Conservation (phyloP, 2,797 vertebrate species). For the Hypotaenidia philippensis region DNA sequence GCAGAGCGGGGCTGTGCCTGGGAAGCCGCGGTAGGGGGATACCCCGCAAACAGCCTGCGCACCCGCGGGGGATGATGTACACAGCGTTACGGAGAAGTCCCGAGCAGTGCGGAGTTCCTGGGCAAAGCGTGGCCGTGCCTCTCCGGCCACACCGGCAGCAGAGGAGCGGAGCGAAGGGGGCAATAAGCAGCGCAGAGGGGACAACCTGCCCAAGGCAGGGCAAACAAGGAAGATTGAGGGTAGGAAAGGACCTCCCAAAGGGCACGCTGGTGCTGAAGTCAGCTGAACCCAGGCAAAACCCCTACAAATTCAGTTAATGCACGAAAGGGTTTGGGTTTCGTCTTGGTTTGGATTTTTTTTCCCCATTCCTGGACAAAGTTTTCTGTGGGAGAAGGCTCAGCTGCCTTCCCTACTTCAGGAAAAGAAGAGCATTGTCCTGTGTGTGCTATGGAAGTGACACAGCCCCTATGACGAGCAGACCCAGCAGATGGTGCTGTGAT, state of each 20-base stretch:
- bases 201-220: fast-evolving
- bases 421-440: not conserved
- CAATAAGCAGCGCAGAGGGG: fast-evolving
- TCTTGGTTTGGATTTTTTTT: no score
- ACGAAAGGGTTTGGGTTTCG: no score
- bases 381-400: not conserved
- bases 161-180: fast-evolving
- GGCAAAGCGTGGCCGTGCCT: fast-evolving
- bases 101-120: fast-evolving
- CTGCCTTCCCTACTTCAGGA: not conserved
- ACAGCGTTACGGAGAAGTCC: fast-evolving
- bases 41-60: fast-evolving
- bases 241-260: not conserved
- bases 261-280: fast-evolving
- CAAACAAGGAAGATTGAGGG: fast-evolving
- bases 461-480: fast-evolving
- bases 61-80: fast-evolving
- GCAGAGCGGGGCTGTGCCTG: no score
- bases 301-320: not conserved
- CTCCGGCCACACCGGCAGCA: fast-evolving
- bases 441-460: not conserved
- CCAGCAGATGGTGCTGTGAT: conserved; percentile 60
- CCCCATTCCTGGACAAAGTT: not conserved
- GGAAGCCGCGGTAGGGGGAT: not conserved
- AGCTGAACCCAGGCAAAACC: not conserved